phyloP scores from a whole-genome alignment of 2,113 vertebrate species.

The Corythaeola cristata region DNA sequence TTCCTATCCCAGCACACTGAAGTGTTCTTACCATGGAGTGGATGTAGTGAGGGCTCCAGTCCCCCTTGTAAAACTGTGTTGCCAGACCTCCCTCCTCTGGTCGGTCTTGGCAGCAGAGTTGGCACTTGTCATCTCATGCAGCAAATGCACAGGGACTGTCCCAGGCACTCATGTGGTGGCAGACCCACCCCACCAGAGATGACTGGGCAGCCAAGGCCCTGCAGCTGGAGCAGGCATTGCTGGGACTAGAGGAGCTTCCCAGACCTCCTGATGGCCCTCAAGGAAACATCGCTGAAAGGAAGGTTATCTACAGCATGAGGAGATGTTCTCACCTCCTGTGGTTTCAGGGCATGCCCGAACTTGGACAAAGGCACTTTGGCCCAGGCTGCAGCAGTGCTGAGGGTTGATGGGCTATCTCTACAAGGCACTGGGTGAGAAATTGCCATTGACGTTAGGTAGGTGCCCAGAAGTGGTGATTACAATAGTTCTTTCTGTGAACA shows the following conservation, averaged over 20 bases:
- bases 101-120: not conserved
- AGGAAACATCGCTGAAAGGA: rapidly evolving
- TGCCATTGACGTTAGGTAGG: rapidly evolving
- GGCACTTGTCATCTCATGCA: rapidly evolving
- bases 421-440: not conserved
- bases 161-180: not conserved
- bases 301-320: not conserved
- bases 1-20: not conserved
- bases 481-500: not conserved
- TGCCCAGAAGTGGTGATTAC: not conserved
- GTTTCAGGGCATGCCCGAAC: not conserved
- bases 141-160: rapidly evolving
- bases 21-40: not conserved
- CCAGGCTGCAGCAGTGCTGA: not conserved
- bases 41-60: rapidly evolving
- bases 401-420: not conserved
- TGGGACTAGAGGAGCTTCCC: not conserved
- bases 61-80: not conserved
- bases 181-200: not conserved
- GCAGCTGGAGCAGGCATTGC: not conserved
- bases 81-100: not conserved
- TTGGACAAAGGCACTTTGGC: not conserved
- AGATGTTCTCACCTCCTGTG: not conserved
- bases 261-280: not conserved
- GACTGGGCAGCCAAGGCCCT: rapidly evolving